Percentiles rank a stretch among this genome's conserved stretches.
phyloP scores from a whole-genome alignment of 2,113 vertebrate genomes.

The Mystacornis crossleyi region DNA sequence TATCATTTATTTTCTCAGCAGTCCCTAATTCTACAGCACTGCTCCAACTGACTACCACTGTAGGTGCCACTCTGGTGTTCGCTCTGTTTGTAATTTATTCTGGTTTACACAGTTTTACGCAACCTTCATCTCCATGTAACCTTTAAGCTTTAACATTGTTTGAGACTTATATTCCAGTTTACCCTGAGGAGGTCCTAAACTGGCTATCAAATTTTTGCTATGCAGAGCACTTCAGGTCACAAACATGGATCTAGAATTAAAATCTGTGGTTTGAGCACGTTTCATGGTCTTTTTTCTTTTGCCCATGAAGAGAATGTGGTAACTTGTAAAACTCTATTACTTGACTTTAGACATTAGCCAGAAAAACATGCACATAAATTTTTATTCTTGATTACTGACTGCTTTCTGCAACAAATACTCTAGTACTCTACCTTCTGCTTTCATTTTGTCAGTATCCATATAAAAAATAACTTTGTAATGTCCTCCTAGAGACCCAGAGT shows the following conservation, averaged over 20 bases:
- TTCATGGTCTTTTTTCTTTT: not conserved
- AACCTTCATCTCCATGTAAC: not conserved
- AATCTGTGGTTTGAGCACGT: not conserved
- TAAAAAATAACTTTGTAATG: conserved; percentile 85
- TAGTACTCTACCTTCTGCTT: conserved; percentile 74
- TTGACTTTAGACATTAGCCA: not conserved
- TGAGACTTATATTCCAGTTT: not conserved
- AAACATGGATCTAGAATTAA: not conserved
- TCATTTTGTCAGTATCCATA: conserved; percentile 74
- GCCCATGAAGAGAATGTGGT: not conserved
- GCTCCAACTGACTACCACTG: not conserved
- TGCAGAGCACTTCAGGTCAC: not conserved
- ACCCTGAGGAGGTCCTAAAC: not conserved
- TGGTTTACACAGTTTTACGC: not conserved
- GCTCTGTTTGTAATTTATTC: not conserved
- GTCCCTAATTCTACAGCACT: not conserved
- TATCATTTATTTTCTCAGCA: not conserved
- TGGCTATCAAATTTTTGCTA: not conserved
- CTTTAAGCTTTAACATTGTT: not conserved
- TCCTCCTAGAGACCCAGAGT: conserved; percentile 90
- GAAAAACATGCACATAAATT: not conserved
- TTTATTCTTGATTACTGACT: not conserved
- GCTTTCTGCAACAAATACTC: not conserved
- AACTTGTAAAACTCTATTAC: not conserved
- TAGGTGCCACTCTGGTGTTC: rapidly evolving